Base-by-base conservation (phyloP, 2,797 vertebrate genomes). In the Syngnathus acus region DNA sequence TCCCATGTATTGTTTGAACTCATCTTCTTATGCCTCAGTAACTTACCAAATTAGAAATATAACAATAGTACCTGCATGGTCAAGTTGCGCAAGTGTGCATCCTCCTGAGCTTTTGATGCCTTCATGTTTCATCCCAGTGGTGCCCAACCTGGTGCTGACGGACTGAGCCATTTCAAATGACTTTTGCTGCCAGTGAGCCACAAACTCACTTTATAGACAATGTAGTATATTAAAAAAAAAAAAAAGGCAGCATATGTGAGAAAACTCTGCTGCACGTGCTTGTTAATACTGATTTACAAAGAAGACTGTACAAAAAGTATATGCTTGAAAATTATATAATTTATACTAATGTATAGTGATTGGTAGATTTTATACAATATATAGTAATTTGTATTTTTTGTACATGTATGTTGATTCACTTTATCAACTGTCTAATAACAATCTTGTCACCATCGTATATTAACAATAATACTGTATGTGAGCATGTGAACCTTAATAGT, bases 81-180 rank as follows among this genome's bases (percentile, higher is more conserved):
- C 14, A 23, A 19, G 61, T 62, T 74, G 78, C 83, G 77, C 78
- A 79, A 73, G 76, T 73, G 78, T 81, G 78, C 71, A 37, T 71
- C 83, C 81, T 85, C 82, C 84, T 84, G 73, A 85, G 83, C 82
- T 81, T 81, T 69, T 70, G 80, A 86, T 87, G 87, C 86, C 85
- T 87, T 89, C 88, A 90, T 91, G 92, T 92, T 92, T 91, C 88
- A 85, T 83, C 76, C 78, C 79, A 68, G 83, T 89, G 86, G 81
- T 65, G 87, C 88, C 82, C 26, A 75, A 71, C 90, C 90, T 93
- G 92, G 91, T 66, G 91, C 92, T 91, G 88, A 86, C 70, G 68
- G 78, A 90, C 79, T 74, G 72, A 84, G 9, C 17, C 26, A 62
- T 77, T 77, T 68, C 64, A 69, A 78, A 77, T 58, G 67, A 81